These are phyloP conservation scores for Paramuricea clavata DNA, from an alignment of 92 coral and sea anemone species.

Conservation along the genomic window DNA sequence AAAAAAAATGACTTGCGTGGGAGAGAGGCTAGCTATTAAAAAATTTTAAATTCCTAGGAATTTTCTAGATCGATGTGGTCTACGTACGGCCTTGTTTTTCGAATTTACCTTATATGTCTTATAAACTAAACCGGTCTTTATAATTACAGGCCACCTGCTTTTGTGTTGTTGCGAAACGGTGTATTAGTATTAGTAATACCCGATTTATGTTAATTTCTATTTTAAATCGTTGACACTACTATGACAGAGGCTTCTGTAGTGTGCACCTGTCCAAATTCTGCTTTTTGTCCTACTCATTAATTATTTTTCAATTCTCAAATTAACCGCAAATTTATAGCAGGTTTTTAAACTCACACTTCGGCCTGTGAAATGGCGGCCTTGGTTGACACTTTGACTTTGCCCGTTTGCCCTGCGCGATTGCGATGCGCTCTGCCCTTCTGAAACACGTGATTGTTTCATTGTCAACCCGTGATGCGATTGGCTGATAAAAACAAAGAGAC, in stretches of 20 bases:
- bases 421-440: no score
- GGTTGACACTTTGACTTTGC: neutral
- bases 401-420: neutral
- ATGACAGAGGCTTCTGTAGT: constrained; percentile 72
- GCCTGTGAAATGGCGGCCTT: neutral
- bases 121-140: neutral
- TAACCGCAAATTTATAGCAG: constrained; percentile 11
- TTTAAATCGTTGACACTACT: constrained; percentile 69
- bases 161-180: no score
- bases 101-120: no score
- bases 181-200: neutral
- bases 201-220: neutral
- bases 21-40: no score
- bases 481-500: constrained; percentile 43
- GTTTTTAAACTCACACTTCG: neutral
- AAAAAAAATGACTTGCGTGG: no score
- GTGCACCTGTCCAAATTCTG: constrained; percentile 36
- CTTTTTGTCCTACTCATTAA: neutral
- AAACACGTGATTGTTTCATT: constrained; percentile 42
- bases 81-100: no score
- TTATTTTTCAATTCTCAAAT: neutral
- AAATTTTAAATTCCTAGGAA: no score
- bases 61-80: no score
- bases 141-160: neutral
- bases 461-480: constrained; percentile 15